Conservation (phyloP, 2,888 invertebrate genomes). For the Scaptomyza polygonia region DNA sequence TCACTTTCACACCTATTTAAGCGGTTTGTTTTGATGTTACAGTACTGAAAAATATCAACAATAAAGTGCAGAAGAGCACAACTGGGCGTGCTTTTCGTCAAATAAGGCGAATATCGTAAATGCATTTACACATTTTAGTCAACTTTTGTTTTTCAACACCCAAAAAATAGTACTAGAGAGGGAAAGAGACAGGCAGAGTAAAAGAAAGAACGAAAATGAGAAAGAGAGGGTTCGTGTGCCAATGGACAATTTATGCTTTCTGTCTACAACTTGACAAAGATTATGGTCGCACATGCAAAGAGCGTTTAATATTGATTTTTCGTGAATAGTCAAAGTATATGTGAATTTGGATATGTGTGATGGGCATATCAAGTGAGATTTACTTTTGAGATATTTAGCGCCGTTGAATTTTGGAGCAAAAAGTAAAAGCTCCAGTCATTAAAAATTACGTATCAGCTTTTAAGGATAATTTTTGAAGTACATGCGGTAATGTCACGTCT, state of each 20-base stretch:
- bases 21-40: constrained; percentile 55
- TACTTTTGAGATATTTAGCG: constrained; percentile 31
- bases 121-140: constrained; percentile 6
- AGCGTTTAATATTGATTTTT: constrained; percentile 50
- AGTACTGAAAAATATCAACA: too few species aligned
- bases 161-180: constrained; percentile 6
- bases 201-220: background rate
- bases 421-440: constrained; percentile 2
- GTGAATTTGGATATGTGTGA: constrained; percentile 16
- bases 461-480: constrained; percentile 13
- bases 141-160: background rate
- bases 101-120: constrained; percentile 1
- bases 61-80: too few species aligned
- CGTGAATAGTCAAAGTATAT: background rate
- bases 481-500: constrained; percentile 21
- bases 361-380: constrained; percentile 51
- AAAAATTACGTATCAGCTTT: constrained; percentile 2
- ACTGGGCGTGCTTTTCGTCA: constrained; percentile 6
- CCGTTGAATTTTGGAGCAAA: constrained; percentile 1
- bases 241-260: constrained; percentile 64
- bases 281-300: constrained; percentile 45
- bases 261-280: constrained; percentile 65
- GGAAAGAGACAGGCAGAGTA: background rate
- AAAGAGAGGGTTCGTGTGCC: constrained; percentile 19
- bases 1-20: background rate